Evolutionary conservation across 2,888 invertebrate species (phyloP).

Genomic region (Mechanitis messenoides): DNA sequence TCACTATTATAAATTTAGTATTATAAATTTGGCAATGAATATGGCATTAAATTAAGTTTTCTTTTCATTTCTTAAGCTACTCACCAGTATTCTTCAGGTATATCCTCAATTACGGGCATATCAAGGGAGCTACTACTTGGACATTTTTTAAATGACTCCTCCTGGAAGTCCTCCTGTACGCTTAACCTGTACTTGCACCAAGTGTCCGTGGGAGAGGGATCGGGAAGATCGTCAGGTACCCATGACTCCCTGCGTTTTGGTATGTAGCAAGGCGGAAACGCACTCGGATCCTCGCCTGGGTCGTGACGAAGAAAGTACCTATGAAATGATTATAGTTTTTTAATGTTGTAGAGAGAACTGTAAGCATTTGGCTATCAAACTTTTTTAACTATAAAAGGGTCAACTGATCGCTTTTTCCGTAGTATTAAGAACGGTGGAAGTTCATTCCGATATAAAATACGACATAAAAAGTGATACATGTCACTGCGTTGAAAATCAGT

Average conservation of each 20-base stretch:
- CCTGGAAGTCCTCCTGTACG: slow-evolving; percentile 44
- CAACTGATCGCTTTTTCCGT: too few species aligned
- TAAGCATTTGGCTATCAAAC: too few species aligned
- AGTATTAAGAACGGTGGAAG: too few species aligned
- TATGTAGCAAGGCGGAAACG: slow-evolving; percentile 57
- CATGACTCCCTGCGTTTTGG: slow-evolving; percentile 61
- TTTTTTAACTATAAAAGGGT: too few species aligned
- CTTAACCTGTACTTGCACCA: slow-evolving; percentile 51
- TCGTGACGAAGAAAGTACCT: slow-evolving; percentile 69
- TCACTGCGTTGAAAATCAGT: too few species aligned
- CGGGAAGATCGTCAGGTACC: slow-evolving; percentile 55
- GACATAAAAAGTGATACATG: too few species aligned
- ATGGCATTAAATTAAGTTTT: too few species aligned
- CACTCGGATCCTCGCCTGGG: slow-evolving; percentile 62
- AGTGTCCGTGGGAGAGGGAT: slow-evolving; percentile 59
- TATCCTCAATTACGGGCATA: slow-evolving; percentile 48
- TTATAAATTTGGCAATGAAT: too few species aligned
- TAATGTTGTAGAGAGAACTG: too few species aligned
- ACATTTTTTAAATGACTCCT: slow-evolving; percentile 38
- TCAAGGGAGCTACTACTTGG: slow-evolving; percentile 49
- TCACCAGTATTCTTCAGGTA: slow-evolving; percentile 58
- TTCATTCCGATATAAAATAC: too few species aligned
- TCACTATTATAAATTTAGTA: too few species aligned
- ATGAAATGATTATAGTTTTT: neutral
- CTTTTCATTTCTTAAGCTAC: neutral